Evolutionary conservation across 1,140 invertebrate genomes (phyloP).

Genomic region (Cylas formicarius): DNA sequence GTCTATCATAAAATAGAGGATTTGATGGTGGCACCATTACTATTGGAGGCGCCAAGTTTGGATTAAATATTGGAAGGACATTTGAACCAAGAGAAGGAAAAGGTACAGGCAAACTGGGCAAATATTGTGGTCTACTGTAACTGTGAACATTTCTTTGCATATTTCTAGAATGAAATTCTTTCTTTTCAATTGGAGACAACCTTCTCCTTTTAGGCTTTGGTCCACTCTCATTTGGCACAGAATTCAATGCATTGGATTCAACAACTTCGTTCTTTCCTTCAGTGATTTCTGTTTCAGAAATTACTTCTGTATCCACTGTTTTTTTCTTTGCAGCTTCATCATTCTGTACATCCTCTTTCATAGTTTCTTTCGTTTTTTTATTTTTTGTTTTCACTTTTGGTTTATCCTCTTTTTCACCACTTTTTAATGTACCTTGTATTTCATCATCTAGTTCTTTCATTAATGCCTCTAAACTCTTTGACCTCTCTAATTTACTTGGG

Average conservation of each 20-base stretch:
- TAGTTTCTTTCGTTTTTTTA: constrained; percentile 14
- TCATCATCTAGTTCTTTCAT: constrained; percentile 41
- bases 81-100: neutral
- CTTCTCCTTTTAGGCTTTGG: neutral
- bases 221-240: constrained; percentile 1
- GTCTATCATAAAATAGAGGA: constrained; percentile 22
- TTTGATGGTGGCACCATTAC: constrained; percentile 8
- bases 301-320: neutral
- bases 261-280: constrained; percentile 8
- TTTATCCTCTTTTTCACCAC: constrained; percentile 20
- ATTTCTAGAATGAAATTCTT: constrained; percentile 9
- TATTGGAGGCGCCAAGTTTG: constrained; percentile 8
- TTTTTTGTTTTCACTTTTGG: constrained; percentile 23
- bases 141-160: too few species aligned
- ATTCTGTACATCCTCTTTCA: constrained; percentile 1
- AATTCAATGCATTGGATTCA: too few species aligned
- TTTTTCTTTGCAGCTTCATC: neutral
- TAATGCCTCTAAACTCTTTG: constrained; percentile 38
- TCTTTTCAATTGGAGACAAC: neutral
- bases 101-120: neutral
- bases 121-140: too few species aligned
- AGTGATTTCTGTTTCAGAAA: neutral
- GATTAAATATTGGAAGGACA: constrained; percentile 5
- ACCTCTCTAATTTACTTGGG: constrained; percentile 23
- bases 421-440: constrained; percentile 33